Evolutionary conservation across 2,797 vertebrate species (phyloP), one percentile per base, ranked within the genome.

Genomic region (Sebastes ruberrimus): DNA sequence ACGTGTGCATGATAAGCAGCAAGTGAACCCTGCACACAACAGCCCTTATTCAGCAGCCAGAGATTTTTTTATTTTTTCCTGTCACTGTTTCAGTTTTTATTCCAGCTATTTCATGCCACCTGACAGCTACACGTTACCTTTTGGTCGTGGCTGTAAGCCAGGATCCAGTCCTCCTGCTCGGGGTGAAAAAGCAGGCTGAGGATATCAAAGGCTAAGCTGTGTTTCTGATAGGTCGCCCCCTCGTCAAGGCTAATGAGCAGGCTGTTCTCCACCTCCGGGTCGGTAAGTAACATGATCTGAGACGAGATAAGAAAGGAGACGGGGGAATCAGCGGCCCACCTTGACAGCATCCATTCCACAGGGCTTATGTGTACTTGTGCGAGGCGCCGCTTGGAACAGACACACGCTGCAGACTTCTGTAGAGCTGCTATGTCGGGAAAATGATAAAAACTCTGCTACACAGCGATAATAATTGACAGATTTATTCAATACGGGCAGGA

Each of bases 211-310:
- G 95, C 97, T 87, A 98, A 95, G 55, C 97, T 95, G 86, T 98
- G 96, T 88, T 98, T 98, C 93, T 98, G 97, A 90, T 98, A 99
- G 67, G 97, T 97, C 68, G 98, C 98, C 28, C 97, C 97, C 95
- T 99, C 97, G 68, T 99, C 97, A 53, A 97, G 97, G 93, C 98
- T 99, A 96, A 99, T 98, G 93, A 99, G 92, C 82, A 99, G 94
- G 35, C 97, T 98, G 95, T 96, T 99, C 90, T 99, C 97, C 82
- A 99, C 96, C 95, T 98, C 98, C 1, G 97, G 97, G 94, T 99
- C 98, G 33, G 97, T 99, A 90, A 98, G 94, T 66, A 99, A 92
- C 97, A 99, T 98, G 89, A 98, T 98, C 97, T 99, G 80, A 59
- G 86, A 90, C 38, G 55, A 94, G 86, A 92, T 64, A 78, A 84